phyloP scores from a whole-genome alignment of 2,797 vertebrate genomes.

The Lacerta bilineata region DNA sequence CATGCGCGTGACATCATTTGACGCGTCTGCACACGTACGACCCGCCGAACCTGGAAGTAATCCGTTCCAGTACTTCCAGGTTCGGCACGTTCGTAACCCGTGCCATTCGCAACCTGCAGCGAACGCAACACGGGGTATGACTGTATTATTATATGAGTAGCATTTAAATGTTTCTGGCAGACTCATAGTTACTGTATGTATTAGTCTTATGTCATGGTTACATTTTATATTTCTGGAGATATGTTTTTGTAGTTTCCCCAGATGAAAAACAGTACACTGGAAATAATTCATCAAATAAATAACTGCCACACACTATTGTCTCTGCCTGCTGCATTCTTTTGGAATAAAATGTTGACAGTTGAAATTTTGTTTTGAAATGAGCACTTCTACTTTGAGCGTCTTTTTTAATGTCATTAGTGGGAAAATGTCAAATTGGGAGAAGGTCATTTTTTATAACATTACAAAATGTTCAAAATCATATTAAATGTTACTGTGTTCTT shows the following conservation, averaged over 20 bases:
- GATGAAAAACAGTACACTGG: not conserved
- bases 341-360: not conserved
- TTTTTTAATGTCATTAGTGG: not conserved
- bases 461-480: not conserved
- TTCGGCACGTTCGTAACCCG: too few relatives aligned
- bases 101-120: too few relatives aligned
- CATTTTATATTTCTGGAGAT: not conserved
- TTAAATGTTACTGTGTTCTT: not conserved
- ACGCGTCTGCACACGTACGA: too few relatives aligned
- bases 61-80: too few relatives aligned
- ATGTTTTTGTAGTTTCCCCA: not conserved
- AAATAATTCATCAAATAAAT: conserved; percentile 11
- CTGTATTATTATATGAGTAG: not conserved
- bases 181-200: not conserved
- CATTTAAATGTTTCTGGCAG: conserved; percentile 7
- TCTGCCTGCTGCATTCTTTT: not conserved
- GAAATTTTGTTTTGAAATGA: not conserved
- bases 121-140: too few relatives aligned
- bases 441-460: not conserved
- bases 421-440: not conserved
- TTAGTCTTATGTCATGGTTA: not conserved
- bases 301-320: not conserved
- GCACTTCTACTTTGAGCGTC: not conserved
- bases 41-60: too few relatives aligned
- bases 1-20: too few relatives aligned